phyloP scores from a whole-genome alignment of 2,113 vertebrate species.

The Sylvia atricapilla region DNA sequence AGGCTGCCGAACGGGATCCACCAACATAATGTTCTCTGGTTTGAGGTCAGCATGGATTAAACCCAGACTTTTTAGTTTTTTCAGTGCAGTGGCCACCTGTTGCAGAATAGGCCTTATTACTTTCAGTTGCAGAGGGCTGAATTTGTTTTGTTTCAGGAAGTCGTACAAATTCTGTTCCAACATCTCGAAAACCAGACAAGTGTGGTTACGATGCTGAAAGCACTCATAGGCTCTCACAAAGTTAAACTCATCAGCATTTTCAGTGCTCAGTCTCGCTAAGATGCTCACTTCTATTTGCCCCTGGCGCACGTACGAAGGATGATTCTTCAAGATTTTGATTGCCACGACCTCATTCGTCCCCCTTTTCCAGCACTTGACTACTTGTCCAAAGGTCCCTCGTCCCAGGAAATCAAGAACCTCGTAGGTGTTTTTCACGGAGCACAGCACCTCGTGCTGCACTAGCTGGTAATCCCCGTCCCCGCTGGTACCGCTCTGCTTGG shows the following conservation, averaged over 20 bases:
- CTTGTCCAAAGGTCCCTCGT: conserved; percentile 96
- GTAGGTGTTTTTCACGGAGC: conserved; percentile 95
- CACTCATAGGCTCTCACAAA: conserved; percentile 96
- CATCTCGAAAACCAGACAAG: conserved; percentile 98
- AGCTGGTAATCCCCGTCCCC: conserved; percentile 97
- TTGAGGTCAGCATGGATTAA: conserved; percentile 99
- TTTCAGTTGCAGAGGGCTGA: conserved; percentile 96
- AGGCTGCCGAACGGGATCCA: conserved; percentile 96
- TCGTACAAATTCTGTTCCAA: conserved; percentile 98
- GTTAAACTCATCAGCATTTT: conserved; percentile 97
- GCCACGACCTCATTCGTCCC: conserved; percentile 95
- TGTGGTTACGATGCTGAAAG: conserved; percentile 97
- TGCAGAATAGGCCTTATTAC: conserved; percentile 97
- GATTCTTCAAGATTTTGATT: conserved; percentile 97
- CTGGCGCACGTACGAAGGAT: conserved; percentile 95
- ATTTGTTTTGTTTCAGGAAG: conserved; percentile 99
- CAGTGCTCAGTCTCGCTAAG: conserved; percentile 91
- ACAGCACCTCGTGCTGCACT: conserved; percentile 94
- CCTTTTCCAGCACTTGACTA: conserved; percentile 98
- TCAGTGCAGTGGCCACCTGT: conserved; percentile 97
- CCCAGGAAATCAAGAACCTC: conserved; percentile 98
- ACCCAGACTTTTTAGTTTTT: conserved; percentile 96
- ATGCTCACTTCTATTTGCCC: conserved; percentile 99
- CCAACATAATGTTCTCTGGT: conserved; percentile 99
- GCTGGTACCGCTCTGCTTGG: conserved; percentile 80